A percentile compares a stretch with the other conserved stretches of the same genome.
Evolutionary conservation across 2,888 invertebrate genomes (phyloP).

Genomic region (Caenorhabditis becei): DNA sequence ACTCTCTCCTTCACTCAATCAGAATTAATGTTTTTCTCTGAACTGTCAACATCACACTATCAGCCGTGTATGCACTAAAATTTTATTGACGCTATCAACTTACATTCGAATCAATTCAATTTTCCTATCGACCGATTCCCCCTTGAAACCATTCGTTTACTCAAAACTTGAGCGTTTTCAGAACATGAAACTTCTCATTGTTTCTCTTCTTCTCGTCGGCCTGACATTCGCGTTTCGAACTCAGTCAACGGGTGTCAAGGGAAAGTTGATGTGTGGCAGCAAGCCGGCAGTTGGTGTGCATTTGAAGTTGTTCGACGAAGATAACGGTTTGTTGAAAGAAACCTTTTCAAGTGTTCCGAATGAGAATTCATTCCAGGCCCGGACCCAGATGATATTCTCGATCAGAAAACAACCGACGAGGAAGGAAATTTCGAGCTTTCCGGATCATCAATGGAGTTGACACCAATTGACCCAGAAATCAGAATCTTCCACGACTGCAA

Average conservation of each 20-base stretch:
- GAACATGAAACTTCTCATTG: constrained; percentile 43
- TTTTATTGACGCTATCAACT: background rate
- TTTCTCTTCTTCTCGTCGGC: constrained; percentile 9
- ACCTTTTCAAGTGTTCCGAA: background rate
- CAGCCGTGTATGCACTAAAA: constrained; percentile 23
- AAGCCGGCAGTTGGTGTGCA: constrained; percentile 73
- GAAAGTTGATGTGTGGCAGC: constrained; percentile 75
- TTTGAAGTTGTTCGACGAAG: constrained; percentile 78
- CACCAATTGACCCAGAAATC: constrained; percentile 80
- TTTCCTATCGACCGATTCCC: background rate
- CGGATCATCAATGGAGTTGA: constrained; percentile 78
- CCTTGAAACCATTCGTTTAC: background rate
- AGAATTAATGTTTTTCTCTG: constrained; percentile 31
- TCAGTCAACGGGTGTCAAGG: constrained; percentile 75
- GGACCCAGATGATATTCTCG: constrained; percentile 74
- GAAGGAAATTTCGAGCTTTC: constrained; percentile 76
- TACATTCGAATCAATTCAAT: background rate
- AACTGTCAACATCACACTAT: constrained; percentile 38
- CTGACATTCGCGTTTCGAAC: constrained; percentile 64
- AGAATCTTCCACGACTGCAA: constrained; percentile 80
- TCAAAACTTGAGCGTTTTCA: background rate
- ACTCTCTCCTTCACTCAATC: constrained; percentile 12
- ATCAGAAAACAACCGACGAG: constrained; percentile 63
- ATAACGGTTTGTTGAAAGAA: constrained; percentile 69
- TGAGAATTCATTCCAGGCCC: constrained; percentile 59